A percentile compares a stretch with the other conserved stretches of the same genome.
These are phyloP conservation scores for Heliconius sara DNA, from an alignment of 2,888 invertebrate genomes.

Conservation along the genomic window DNA sequence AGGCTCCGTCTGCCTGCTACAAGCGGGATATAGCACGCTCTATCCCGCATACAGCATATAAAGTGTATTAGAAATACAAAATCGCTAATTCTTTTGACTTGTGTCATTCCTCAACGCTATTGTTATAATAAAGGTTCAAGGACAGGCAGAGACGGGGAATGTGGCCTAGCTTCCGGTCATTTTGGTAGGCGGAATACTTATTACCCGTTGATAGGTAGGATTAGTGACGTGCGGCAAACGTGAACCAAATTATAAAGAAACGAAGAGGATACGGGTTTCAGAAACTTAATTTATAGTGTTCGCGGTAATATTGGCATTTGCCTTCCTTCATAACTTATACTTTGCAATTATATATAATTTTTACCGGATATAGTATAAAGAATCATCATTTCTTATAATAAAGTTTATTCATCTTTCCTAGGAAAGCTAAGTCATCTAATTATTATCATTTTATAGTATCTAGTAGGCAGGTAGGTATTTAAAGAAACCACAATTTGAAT, in stretches of 20 bases:
- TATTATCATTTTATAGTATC: constrained; percentile 5
- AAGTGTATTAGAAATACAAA: neutral
- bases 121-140: constrained; percentile 70
- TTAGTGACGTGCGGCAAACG: constrained; percentile 16
- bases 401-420: constrained; percentile 9
- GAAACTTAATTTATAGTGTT: constrained; percentile 7
- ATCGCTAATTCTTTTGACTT: constrained; percentile 48
- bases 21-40: neutral
- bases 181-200: constrained; percentile 61
- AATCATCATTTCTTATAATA: neutral
- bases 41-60: neutral
- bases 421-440: constrained; percentile 7
- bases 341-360: neutral
- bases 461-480: constrained; percentile 11
- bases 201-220: constrained; percentile 46
- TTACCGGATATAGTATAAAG: neutral
- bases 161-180: constrained; percentile 73
- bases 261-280: constrained; percentile 12
- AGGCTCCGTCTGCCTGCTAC: neutral
- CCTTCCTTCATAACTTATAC: neutral
- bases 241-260: constrained; percentile 32
- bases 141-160: constrained; percentile 67
- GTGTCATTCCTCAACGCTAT: constrained; percentile 50
- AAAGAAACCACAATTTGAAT: constrained; percentile 32
- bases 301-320: neutral